Conservation (phyloP, 2,113 vertebrate genomes). For the Calonectris borealis region DNA sequence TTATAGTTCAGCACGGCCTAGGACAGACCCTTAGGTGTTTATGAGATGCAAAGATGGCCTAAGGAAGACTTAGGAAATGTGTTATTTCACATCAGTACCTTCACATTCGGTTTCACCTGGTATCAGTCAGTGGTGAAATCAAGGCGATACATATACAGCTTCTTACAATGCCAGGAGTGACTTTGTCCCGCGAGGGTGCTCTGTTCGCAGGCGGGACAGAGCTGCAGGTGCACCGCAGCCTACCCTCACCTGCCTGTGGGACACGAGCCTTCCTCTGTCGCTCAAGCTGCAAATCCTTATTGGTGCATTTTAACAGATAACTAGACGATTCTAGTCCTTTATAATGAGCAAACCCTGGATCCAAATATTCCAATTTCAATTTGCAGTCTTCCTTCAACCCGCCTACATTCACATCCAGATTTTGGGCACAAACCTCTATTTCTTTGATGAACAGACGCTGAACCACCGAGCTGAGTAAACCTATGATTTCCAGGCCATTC, state of each 20-base stretch:
- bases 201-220: background rate
- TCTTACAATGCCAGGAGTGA: background rate
- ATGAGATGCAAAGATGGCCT: background rate
- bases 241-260: background rate
- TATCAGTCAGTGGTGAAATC: background rate
- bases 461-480: background rate
- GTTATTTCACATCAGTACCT: background rate
- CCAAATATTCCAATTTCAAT: background rate
- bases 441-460: background rate
- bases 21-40: background rate
- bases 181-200: rapidly evolving
- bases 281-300: background rate
- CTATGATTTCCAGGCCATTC: background rate
- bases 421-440: background rate
- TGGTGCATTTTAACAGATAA: background rate
- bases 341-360: background rate
- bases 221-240: background rate
- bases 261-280: background rate
- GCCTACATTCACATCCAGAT: background rate
- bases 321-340: background rate
- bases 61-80: background rate
- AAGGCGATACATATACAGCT: background rate
- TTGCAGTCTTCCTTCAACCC: background rate
- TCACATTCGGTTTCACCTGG: background rate
- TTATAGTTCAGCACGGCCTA: background rate